Base-by-base conservation (phyloP, 2,888 invertebrate genomes). In the Bugulina stolonifera region DNA sequence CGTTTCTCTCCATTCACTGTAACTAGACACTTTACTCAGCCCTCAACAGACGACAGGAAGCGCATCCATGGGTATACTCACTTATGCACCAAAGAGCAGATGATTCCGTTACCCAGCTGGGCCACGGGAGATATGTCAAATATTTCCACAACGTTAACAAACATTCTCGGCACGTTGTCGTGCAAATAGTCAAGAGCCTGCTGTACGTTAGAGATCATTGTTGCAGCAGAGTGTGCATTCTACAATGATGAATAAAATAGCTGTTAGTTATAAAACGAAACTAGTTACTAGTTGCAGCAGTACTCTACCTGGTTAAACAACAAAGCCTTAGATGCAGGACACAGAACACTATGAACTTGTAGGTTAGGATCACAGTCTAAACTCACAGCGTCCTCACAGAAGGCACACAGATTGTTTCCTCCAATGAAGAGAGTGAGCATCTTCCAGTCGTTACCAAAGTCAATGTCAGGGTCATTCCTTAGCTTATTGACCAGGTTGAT, bases 371-470 rank as follows among this genome's bases (percentile, higher is more conserved):
- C 57, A 57, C 57, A 57, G 25, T 25, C 23, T 57, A n/a, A 43
- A 22, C 76, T 72, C 23, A 75, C 76, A 69, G 29, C 35, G 23
- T 73, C 69, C n/a, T 74, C 73, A 54, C 77, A 77, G 54, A 73
- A 75, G 72, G 58, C 76, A 70, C 77, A 77, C 1, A 77, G 73
- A 64, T 77, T 76, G 54, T 77, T 77, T 5, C 77, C 77, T 22
- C 77, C 77, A 35, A 77, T 74, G 54, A 77, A 77, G 14, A 77
- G 69, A 3, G 77, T 77, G 10, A 77, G 71, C 55, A 77, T 54
- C 72, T 78, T 77, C 77, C 77, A 77, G 72, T 77, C 77, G 35
- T 75, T 73, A 32, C 74, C 69, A 32, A 74, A 74, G 69, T 77
- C 75, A n/a, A 77, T 73, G 14, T 55, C 43, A 3, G 25, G 10